Evolutionary conservation across 1,140 invertebrate species (phyloP), one percentile per base, ranked within the genome.

Genomic region (Polypedilum pembai): DNA sequence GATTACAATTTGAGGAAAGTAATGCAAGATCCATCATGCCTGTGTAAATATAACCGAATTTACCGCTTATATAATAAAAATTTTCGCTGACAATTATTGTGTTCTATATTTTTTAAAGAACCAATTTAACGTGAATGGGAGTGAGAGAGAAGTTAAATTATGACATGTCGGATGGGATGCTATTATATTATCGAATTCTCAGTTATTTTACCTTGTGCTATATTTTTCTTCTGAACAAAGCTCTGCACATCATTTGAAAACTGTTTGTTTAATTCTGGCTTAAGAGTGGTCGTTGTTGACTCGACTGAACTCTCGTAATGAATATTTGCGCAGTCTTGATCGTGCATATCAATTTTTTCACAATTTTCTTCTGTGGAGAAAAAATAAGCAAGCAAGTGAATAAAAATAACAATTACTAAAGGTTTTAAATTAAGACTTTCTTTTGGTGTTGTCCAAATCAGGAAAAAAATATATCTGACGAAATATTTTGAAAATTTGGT

Each of bases 1-100:
- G 94, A 80, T 94, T 95, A 1, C 93, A 93, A 81, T 96, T 93
- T 1, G 91, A 91, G 0, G 91, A 91, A 0, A 94, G 85, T 8
- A 94, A 82, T 0, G 92, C 92, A 63, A 94, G 83, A 79, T 94
- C 92, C 91, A 94, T 92, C 92, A 94, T 93, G 0, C 92, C 92
- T 78, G 5, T 56, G n/a, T n/a, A 56, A 56, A 56, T 12, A 56
- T 56, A n/a, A n/a, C 15, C 12, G 10, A 56, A 56, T n/a, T 12
- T 15, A 56, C 45, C 45, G 45, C 41, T 45, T 33, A 33, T 5
- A 3, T 33, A 33, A 33, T 33, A 33, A 33, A 33, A 33, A 3
- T 33, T 56, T 56, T 56, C 45, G 10, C 17, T 10, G 17, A n/a
- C 45, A 69, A 69, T 21, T 18, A 69, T 18, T 8, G 20, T 21